Evolutionary conservation across 1,140 invertebrate genomes (phyloP), one percentile per base, ranked within the genome.

Genomic region (Ceratitis capitata): DNA sequence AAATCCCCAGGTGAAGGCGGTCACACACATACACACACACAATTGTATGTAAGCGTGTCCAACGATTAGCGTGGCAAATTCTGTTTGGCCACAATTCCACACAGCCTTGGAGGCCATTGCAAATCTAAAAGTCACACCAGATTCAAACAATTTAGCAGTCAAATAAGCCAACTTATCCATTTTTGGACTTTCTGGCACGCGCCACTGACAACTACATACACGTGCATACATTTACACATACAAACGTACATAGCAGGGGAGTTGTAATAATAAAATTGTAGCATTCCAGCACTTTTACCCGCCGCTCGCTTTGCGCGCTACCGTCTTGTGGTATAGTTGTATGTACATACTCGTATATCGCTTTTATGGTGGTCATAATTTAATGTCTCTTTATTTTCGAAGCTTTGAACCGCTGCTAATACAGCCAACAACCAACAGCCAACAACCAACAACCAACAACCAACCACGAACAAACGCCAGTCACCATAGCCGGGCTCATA

Each of bases 361-460:
- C 45, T 78, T 78, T 78, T 78, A 78, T 78, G 69, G 69, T 78
- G 39, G n/a, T 78, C 69, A 78, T 78, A 78, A 78, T 45, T 78
- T 78, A 78, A 78, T 45, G 69, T 78, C n/a, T 78, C 69, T 78
- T 78, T 78, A 78, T 78, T 78, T 78, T 45, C 39, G n/a, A 78
- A 9, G 69, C 39, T 78, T 29, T 61, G 12, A n/a, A 23, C 39
- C 39, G 29, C 35, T n/a, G 16, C 35, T 39, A 29, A 9, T 49
- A 53, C 51, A 53, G 56, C 56, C 56, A 29, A 61, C 56, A n/a
- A n/a, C n/a, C n/a, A n/a, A n/a, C n/a, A n/a, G n/a, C n/a, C n/a
- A n/a, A 56, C 51, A 64, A 64, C 58, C 7, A 23, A 32, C 23
- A 64, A 29, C 7, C 12, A 64, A 16, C 58, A 61, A 29, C 58